These are phyloP conservation scores for Desmodus rotundus DNA, from an alignment of 2,113 vertebrate species.

Conservation along the genomic window DNA sequence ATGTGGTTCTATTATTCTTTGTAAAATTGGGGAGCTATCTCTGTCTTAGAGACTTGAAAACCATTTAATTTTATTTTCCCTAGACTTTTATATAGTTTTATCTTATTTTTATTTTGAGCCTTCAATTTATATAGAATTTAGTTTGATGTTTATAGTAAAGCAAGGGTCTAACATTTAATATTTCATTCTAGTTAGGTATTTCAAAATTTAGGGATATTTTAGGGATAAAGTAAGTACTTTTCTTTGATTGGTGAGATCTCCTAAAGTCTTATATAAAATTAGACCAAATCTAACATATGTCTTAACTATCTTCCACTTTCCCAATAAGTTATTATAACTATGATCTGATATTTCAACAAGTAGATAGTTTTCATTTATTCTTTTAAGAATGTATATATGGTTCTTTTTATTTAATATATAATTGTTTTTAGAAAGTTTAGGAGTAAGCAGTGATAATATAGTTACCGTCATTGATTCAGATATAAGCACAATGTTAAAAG, in stretches of 20 bases:
- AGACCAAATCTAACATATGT: background rate
- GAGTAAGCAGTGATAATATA: background rate
- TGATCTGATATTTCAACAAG: background rate
- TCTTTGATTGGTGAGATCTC: background rate
- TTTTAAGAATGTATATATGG: background rate
- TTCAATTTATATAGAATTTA: constrained; percentile 38
- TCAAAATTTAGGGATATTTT: constrained; percentile 19
- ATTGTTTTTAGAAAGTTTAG: background rate
- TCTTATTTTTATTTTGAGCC: background rate
- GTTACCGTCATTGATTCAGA: background rate
- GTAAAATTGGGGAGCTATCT: constrained; percentile 3
- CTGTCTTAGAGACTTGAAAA: background rate
- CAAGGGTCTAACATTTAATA: background rate
- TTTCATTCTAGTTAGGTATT: background rate
- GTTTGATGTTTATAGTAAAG: constrained; percentile 17
- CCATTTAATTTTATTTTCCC: background rate
- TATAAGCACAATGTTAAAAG: background rate
- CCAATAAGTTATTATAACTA: background rate
- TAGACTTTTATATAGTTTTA: background rate
- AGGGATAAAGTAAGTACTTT: background rate
- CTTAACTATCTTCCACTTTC: background rate
- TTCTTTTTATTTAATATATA: background rate
- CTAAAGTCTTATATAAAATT: background rate
- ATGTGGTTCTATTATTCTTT: background rate
- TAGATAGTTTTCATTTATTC: background rate